Evolutionary conservation across 2,113 vertebrate species (phyloP).

Genomic region (Erinaceus europaeus): DNA sequence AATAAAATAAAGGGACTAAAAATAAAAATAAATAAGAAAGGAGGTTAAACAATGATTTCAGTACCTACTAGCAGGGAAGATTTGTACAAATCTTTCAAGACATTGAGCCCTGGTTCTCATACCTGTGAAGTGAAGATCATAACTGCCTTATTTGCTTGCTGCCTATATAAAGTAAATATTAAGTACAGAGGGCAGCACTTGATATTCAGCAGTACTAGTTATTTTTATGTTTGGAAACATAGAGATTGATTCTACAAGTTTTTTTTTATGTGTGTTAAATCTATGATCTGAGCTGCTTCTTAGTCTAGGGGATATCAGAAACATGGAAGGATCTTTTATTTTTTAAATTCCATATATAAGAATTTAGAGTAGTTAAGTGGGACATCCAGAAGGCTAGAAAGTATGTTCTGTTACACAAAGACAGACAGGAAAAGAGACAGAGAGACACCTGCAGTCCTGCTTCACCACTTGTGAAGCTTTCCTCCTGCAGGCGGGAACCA

Average conservation of each 20-base stretch:
- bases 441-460: no score
- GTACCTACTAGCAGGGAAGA: not conserved
- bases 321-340: not conserved
- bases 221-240: not conserved
- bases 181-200: not conserved
- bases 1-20: no score
- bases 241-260: not conserved
- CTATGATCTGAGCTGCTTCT: not conserved
- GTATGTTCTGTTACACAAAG: no score
- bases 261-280: not conserved
- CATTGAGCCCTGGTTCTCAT: not conserved
- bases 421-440: no score
- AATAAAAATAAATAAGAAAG: no score
- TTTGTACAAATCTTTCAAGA: not conserved
- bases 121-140: not conserved
- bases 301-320: not conserved
- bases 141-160: not conserved
- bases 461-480: no score
- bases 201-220: not conserved
- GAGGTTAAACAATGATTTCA: not conserved
- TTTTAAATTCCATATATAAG: not conserved
- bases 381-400: not conserved
- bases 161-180: not conserved
- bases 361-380: not conserved
- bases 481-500: no score